These are phyloP conservation scores for Lepilemur ruficaudatus DNA, from an alignment of 2,797 vertebrate genomes.

Conservation along the genomic window DNA sequence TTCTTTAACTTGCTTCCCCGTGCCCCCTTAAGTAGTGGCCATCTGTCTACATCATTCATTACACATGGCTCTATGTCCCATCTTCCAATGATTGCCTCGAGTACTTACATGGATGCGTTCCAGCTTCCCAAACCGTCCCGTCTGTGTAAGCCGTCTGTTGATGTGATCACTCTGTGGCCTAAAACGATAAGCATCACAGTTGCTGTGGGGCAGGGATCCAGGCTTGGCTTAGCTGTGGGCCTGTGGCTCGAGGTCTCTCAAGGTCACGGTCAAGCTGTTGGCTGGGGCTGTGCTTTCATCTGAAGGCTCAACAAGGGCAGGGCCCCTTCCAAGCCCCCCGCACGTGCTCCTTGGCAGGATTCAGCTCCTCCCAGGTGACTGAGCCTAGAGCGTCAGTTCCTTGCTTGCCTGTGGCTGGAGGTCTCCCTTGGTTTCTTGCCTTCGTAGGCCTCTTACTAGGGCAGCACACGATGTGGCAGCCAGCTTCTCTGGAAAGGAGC, in stretches of 20 bases:
- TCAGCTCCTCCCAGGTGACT: background rate
- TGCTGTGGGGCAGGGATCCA: background rate
- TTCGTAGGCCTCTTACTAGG: background rate
- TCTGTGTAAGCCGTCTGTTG: background rate
- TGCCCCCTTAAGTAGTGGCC: background rate
- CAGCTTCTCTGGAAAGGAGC: background rate
- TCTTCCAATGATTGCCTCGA: background rate
- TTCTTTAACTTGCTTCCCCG: background rate
- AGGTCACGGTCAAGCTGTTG: background rate
- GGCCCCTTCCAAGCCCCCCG: background rate
- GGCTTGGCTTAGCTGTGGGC: background rate
- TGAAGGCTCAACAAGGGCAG: background rate
- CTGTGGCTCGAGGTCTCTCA: background rate
- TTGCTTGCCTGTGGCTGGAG: background rate
- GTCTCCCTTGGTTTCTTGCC: background rate
- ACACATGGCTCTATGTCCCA: background rate
- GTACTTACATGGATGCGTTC: background rate
- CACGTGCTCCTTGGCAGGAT: accelerated
- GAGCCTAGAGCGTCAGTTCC: background rate
- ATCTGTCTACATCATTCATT: background rate
- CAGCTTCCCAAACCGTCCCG: background rate
- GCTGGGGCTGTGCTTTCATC: background rate
- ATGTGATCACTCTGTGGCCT: background rate
- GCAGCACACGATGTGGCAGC: background rate
- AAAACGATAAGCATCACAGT: background rate